phyloP scores from a whole-genome alignment of 2,113 vertebrate genomes.

The Cercocebus atys region DNA sequence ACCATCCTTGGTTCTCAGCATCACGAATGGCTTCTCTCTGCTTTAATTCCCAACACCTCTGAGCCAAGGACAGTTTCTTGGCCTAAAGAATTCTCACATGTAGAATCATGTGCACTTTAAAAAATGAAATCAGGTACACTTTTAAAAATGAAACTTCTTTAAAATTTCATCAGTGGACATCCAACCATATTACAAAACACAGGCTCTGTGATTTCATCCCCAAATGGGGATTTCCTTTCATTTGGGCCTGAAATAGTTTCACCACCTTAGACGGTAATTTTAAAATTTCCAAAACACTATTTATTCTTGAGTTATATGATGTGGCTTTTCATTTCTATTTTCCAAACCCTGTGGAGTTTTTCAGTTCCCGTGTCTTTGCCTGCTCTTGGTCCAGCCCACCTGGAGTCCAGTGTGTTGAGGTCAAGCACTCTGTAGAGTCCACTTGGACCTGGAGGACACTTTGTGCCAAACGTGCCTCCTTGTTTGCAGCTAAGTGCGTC shows the following conservation, averaged over 20 bases:
- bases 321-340: neutral
- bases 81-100: neutral
- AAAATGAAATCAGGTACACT: neutral
- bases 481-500: accelerated
- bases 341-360: neutral
- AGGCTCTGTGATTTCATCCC: neutral
- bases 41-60: neutral
- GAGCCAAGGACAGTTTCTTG: neutral
- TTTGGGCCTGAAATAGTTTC: neutral
- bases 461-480: accelerated
- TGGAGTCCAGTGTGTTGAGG: neutral
- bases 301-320: accelerated
- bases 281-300: neutral
- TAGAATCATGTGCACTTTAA: neutral
- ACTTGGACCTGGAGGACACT: neutral
- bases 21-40: neutral
- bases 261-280: neutral
- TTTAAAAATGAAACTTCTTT: neutral
- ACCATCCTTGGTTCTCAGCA: neutral
- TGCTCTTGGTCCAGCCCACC: neutral
- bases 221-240: neutral
- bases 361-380: neutral
- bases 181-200: neutral
- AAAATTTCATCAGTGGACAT: too few species aligned
- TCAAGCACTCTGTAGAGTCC: neutral